Evolutionary conservation across 92 coral and sea anemone species (phyloP).

Genomic region (Porites rus): DNA sequence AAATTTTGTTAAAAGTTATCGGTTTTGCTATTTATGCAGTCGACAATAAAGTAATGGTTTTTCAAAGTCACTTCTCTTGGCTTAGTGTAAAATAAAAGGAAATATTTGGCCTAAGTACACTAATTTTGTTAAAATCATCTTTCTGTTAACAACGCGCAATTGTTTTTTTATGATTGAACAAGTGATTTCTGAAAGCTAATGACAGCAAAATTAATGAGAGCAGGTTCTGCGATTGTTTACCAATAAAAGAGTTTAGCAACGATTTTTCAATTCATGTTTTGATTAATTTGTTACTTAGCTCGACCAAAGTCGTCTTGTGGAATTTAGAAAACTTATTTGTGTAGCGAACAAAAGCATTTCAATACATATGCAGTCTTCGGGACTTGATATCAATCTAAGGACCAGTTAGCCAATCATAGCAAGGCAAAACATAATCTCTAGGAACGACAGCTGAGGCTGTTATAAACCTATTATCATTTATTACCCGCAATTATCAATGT

Average conservation of each 20-base stretch:
- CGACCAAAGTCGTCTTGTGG: slow-evolving; percentile 25
- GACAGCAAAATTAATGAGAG: background rate
- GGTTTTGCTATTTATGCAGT: background rate
- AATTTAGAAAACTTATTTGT: slow-evolving; percentile 2
- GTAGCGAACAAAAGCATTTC: slow-evolving; percentile 13
- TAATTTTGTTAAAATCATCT: too few relatives aligned
- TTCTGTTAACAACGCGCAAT: background rate
- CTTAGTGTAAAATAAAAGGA: background rate
- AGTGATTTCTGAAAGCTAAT: background rate
- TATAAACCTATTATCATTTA: background rate
- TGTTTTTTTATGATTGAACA: background rate
- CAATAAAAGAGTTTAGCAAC: background rate
- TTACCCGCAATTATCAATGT: background rate
- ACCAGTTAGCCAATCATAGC: slow-evolving; percentile 66
- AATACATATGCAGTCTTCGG: slow-evolving; percentile 17
- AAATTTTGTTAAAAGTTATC: too few relatives aligned
- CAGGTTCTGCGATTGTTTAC: background rate
- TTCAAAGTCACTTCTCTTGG: background rate
- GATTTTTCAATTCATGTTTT: background rate
- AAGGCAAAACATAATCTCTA: slow-evolving; percentile 53
- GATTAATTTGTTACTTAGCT: background rate
- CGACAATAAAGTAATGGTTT: background rate
- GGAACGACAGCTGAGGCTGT: slow-evolving; percentile 74
- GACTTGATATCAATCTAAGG: slow-evolving; percentile 21
- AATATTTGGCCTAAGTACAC: too few relatives aligned